Base-by-base conservation (phyloP, 2,888 invertebrate species). In the Phyto melanocephala region DNA sequence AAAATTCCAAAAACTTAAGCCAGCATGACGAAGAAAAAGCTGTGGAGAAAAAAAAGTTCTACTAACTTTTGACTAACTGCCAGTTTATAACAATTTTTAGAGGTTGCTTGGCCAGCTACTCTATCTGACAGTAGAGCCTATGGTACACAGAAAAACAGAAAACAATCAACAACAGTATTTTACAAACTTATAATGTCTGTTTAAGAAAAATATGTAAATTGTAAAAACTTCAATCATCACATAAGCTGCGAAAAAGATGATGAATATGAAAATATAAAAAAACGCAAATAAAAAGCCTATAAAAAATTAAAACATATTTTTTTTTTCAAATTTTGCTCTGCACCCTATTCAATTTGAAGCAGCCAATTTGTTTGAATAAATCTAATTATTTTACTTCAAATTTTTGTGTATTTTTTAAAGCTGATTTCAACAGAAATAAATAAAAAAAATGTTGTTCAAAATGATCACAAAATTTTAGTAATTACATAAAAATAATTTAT, bases 161-260 rank as follows among this genome's bases (percentile, higher is more conserved):
- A 42, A 50, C 37, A 65, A 60, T 3, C 40, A 62, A 28, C 15
- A 65, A 35, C 15, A 80, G 24, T 20, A 42, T 33, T 13, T 42
- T 42, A 74, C 17, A 52, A 42, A 56, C 45, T 54, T 65, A 54
- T 63, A 35, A 28, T 3, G 3, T 5, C 3, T 28, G 6, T 28
- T 28, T 65, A 56, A 63, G 63, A n/a, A 65, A 75, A 82, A 75
- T 70, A 3, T 6, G 28, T 28, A 77, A 50, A 62, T 67, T 37
- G 52, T 67, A 71, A 50, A 86, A 87, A 86, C 67, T 72, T 80
- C 84, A 85, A 85, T 86, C 85, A 86, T 85, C 86, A 86, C 86
- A 86, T 86, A 86, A 88, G 88, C 87, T 88, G 86, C 84, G 88
- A 74, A 86, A 88, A 87, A 87, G 86, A 88, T 89, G 88, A 89